Conservation (phyloP, 2,888 invertebrate genomes). For the Galerucella pusilla region DNA sequence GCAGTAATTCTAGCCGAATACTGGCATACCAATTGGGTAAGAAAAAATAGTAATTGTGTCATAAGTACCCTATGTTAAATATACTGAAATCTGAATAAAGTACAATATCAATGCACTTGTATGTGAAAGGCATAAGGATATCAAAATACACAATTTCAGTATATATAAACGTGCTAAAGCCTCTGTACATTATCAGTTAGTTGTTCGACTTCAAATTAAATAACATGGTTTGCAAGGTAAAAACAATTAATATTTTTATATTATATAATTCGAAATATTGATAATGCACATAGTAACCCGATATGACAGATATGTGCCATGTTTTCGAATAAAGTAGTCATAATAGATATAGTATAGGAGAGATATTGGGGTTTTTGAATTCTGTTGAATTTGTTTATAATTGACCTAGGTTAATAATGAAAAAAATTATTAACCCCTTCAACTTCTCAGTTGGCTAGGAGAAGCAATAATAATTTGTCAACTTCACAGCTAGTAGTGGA, state of each 20-base stretch:
- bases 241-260: neutral
- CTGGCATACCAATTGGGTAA: neutral
- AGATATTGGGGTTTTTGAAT: too few relatives aligned
- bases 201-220: slow-evolving; percentile 2
- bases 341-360: too few relatives aligned
- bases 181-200: slow-evolving; percentile 6
- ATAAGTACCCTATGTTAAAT: neutral
- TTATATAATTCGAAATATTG: too few relatives aligned
- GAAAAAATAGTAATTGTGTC: neutral
- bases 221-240: slow-evolving; percentile 31
- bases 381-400: too few relatives aligned
- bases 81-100: slow-evolving; percentile 14
- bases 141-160: slow-evolving; percentile 34
- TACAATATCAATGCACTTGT: slow-evolving; percentile 9
- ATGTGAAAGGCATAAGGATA: slow-evolving; percentile 32
- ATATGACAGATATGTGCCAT: too few relatives aligned
- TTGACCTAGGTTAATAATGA: too few relatives aligned
- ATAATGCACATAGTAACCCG: too few relatives aligned
- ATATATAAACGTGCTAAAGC: slow-evolving; percentile 22
- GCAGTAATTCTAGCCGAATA: neutral
- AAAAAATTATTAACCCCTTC: too few relatives aligned
- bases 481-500: too few relatives aligned
- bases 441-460: too few relatives aligned
- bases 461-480: too few relatives aligned
- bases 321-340: too few relatives aligned